These are phyloP conservation scores for Ichneumoninae sp. DNA, from an alignment of 2,888 invertebrate species.

Conservation along the genomic window DNA sequence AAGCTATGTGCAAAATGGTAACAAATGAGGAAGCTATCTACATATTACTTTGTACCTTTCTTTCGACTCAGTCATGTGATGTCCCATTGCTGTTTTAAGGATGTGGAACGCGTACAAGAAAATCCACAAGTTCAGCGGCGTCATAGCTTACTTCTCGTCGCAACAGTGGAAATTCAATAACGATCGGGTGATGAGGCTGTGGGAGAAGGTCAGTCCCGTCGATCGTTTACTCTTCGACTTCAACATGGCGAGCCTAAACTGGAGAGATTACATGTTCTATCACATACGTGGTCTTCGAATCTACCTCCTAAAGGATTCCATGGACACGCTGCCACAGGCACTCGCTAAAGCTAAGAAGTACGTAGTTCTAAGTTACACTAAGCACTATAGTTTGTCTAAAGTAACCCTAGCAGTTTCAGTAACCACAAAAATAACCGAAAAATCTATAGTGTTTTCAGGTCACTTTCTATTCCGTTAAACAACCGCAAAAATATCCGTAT, in stretches of 20 bases:
- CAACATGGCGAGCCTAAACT: constrained; percentile 88
- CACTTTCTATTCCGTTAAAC: no score
- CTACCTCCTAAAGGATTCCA: constrained; percentile 91
- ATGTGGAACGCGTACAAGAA: constrained; percentile 90
- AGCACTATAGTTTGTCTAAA: background rate
- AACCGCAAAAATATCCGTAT: no score
- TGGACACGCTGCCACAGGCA: constrained; percentile 88
- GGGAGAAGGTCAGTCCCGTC: constrained; percentile 85
- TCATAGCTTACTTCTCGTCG: constrained; percentile 91
- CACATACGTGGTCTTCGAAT: constrained; percentile 90
- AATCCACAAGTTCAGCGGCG: constrained; percentile 89
- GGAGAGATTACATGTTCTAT: constrained; percentile 89
- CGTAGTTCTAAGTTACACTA: constrained; percentile 29
- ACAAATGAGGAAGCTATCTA: no score
- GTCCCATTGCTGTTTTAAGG: constrained; percentile 84
- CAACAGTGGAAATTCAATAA: constrained; percentile 91
- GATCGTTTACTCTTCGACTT: constrained; percentile 90
- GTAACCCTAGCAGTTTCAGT: background rate
- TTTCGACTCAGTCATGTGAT: background rate
- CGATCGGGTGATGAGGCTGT: constrained; percentile 86
- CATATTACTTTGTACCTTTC: background rate
- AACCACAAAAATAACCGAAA: background rate
- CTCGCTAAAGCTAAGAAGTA: constrained; percentile 83
- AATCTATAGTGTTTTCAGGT: background rate
- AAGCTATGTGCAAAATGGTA: no score